Percentiles rank a stretch among this genome's conserved stretches.
Conservation (phyloP, 1,140 invertebrate genomes). For the Habropoda laboriosa region DNA sequence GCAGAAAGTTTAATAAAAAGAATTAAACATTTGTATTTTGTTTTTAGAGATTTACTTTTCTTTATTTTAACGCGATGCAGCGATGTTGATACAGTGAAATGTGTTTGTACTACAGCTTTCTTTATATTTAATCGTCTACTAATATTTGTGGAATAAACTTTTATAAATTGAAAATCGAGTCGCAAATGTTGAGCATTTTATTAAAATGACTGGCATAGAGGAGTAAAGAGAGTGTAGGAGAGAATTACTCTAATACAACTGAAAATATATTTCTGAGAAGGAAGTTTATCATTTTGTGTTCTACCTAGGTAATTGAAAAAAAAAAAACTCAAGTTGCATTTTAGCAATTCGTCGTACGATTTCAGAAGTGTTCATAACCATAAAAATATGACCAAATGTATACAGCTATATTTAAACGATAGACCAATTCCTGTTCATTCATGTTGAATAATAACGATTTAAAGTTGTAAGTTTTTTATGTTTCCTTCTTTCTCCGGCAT, state of each 20-base stretch:
- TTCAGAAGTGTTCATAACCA: neutral
- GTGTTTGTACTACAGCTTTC: neutral
- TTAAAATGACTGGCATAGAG: neutral
- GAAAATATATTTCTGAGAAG: neutral
- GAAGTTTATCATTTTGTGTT: neutral
- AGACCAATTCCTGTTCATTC: neutral
- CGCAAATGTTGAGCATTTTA: neutral
- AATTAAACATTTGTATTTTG: no score
- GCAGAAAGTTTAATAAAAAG: no score
- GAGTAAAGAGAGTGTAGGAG: neutral
- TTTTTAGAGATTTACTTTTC: no score
- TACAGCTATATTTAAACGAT: neutral
- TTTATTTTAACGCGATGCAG: no score
- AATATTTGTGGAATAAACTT: neutral
- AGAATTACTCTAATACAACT: no score
- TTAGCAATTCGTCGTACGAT: no score
- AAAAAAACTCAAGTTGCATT: conserved; percentile 1
- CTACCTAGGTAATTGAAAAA: no score
- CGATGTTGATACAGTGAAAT: no score
- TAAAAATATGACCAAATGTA: neutral
- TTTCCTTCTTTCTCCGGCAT: no score
- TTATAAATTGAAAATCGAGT: no score
- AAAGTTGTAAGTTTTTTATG: no score
- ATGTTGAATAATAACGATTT: neutral
- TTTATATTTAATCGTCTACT: neutral